Evolutionary conservation across 1,140 invertebrate species (phyloP).

Genomic region (Drosophila tropicalis): DNA sequence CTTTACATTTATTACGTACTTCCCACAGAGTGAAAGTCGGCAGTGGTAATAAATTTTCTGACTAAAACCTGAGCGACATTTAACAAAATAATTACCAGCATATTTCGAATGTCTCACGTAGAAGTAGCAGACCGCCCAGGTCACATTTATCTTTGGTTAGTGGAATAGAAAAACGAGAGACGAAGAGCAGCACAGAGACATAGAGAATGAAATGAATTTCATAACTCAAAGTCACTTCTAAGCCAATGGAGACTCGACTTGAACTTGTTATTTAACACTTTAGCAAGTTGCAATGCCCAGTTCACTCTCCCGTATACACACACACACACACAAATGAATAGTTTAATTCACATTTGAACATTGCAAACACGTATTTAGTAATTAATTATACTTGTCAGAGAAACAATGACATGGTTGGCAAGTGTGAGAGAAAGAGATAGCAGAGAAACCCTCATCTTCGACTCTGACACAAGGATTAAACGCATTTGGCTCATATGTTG

Average conservation of each 20-base stretch:
- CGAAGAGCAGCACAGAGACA: neutral
- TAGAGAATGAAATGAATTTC: conserved; percentile 38
- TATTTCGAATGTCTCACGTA: conserved; percentile 68
- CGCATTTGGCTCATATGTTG: conserved; percentile 48
- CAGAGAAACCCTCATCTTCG: conserved; percentile 15
- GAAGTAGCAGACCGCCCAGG: conserved; percentile 28
- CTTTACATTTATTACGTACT: conserved; percentile 58
- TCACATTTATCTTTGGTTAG: conserved; percentile 57
- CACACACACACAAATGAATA: conserved; percentile 47
- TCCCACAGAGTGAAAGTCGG: conserved; percentile 32
- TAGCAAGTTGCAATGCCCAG: conserved; percentile 20
- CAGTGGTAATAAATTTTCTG: conserved; percentile 60
- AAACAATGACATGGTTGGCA: conserved; percentile 10
- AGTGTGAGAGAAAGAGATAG: neutral
- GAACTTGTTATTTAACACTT: conserved; percentile 61
- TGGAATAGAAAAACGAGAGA: conserved; percentile 18
- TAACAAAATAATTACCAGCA: conserved; percentile 79
- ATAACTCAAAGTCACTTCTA: conserved; percentile 72
- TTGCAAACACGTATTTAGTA: conserved; percentile 72
- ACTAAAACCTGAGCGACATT: conserved; percentile 73
- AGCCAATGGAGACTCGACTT: conserved; percentile 44
- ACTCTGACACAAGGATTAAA: conserved; percentile 66
- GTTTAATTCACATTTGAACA: conserved; percentile 58
- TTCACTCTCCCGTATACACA: conserved; percentile 23
- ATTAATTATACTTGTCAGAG: conserved; percentile 72